A percentile compares a stretch with the other conserved stretches of the same genome.
phyloP scores from a whole-genome alignment of 2,113 vertebrate species.

The Turdus rufiventris region DNA sequence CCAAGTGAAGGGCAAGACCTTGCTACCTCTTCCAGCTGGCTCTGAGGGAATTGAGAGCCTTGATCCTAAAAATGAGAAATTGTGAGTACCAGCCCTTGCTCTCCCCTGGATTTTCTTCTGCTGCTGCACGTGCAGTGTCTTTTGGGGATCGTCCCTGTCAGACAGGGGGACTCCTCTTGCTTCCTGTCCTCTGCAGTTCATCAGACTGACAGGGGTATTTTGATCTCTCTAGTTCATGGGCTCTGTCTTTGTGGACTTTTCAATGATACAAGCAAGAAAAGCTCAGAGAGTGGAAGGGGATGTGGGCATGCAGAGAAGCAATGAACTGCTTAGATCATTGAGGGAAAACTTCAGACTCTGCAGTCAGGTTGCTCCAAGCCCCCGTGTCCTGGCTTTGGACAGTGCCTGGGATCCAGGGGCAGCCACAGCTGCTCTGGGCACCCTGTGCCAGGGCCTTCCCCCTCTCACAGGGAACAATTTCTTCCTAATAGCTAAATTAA shows the following conservation, averaged over 20 bases:
- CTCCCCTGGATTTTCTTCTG: not conserved
- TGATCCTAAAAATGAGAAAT: conserved; percentile 65
- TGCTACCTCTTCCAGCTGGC: conserved; percentile 82
- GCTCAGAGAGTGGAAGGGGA: not conserved
- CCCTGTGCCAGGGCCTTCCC: fast-evolving
- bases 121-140: not conserved
- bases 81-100: conserved; percentile 62
- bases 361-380: not conserved
- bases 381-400: not conserved
- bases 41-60: conserved; percentile 70
- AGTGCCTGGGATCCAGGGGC: not conserved
- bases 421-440: not conserved
- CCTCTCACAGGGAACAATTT: not conserved
- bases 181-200: not conserved
- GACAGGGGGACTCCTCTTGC: not conserved
- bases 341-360: not conserved
- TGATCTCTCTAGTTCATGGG: not conserved
- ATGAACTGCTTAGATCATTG: not conserved
- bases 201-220: not conserved
- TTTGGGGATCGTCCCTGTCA: not conserved
- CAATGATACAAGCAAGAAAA: not conserved
- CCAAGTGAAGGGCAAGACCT: conserved; percentile 85
- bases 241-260: not conserved
- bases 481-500: not conserved
- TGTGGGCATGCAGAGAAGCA: not conserved